A percentile compares a stretch with the other conserved stretches of the same genome.
Evolutionary conservation across 2,113 vertebrate species (phyloP).

Genomic region (Pica pica): DNA sequence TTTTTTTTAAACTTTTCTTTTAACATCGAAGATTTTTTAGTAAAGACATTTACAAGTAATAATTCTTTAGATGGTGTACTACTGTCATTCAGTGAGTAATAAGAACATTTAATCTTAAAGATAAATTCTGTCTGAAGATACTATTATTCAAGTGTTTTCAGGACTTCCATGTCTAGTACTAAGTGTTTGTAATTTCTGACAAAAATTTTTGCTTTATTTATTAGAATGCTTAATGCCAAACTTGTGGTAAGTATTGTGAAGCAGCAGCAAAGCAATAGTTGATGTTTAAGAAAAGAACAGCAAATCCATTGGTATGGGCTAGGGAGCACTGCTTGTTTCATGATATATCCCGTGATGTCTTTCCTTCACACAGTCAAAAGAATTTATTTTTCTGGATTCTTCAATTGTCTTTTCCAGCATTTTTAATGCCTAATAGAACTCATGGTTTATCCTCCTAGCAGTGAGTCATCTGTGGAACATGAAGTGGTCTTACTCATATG

Average conservation of each 20-base stretch:
- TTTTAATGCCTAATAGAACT: background rate
- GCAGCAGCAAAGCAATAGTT: background rate
- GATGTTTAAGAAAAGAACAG: background rate
- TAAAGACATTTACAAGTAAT: background rate
- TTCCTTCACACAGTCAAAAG: background rate
- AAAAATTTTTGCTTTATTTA: background rate
- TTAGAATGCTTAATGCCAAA: background rate
- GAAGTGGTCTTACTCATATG: too few relatives aligned
- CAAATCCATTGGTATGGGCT: background rate
- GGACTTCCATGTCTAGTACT: background rate
- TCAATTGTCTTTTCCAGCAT: background rate
- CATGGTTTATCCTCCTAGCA: background rate
- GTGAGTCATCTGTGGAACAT: background rate
- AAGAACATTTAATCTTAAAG: background rate
- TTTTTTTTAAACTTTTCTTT: background rate
- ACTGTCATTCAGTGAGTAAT: background rate
- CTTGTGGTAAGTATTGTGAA: background rate
- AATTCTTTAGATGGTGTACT: fast-evolving
- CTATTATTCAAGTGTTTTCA: background rate
- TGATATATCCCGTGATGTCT: background rate
- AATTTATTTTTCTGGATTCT: background rate
- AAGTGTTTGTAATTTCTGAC: background rate
- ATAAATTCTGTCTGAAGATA: background rate
- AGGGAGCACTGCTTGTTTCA: background rate
- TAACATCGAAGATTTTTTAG: background rate